Conservation (phyloP, 2,888 invertebrate species). For the Acanthosoma haemorrhoidale region DNA sequence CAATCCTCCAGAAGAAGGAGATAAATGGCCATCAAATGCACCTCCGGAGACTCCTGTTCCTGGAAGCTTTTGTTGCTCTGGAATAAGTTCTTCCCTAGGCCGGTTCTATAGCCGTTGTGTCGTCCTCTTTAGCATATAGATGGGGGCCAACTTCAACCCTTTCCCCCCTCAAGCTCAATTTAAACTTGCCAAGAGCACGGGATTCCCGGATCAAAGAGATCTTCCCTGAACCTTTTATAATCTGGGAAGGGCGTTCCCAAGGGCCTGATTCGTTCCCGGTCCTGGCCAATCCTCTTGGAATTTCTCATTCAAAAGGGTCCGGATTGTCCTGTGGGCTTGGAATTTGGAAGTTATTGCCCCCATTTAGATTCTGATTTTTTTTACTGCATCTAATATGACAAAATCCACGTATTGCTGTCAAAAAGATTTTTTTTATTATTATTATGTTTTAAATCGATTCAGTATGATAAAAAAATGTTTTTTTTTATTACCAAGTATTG, state of each 20-base stretch:
- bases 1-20: background rate
- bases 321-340: background rate
- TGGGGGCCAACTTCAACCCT: background rate
- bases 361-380: too few relatives aligned
- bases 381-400: too few relatives aligned
- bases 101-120: background rate
- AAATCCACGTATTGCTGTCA: too few relatives aligned
- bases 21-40: background rate
- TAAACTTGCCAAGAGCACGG: constrained; percentile 2
- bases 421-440: too few relatives aligned
- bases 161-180: constrained; percentile 1
- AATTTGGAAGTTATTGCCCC: too few relatives aligned
- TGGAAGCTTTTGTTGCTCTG: background rate
- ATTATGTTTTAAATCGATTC: too few relatives aligned
- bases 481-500: too few relatives aligned
- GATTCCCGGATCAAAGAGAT: constrained; percentile 11
- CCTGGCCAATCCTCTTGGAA: background rate
- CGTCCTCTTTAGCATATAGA: constrained; percentile 4
- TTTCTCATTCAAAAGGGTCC: background rate
- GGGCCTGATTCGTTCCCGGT: constrained; percentile 3
- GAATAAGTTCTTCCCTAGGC: background rate
- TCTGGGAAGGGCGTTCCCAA: background rate
- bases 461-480: too few relatives aligned
- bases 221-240: constrained; percentile 5
- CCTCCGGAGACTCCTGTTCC: background rate